Evolutionary conservation across 2,113 vertebrate genomes (phyloP).

Genomic region (Amphiprion ocellaris): DNA sequence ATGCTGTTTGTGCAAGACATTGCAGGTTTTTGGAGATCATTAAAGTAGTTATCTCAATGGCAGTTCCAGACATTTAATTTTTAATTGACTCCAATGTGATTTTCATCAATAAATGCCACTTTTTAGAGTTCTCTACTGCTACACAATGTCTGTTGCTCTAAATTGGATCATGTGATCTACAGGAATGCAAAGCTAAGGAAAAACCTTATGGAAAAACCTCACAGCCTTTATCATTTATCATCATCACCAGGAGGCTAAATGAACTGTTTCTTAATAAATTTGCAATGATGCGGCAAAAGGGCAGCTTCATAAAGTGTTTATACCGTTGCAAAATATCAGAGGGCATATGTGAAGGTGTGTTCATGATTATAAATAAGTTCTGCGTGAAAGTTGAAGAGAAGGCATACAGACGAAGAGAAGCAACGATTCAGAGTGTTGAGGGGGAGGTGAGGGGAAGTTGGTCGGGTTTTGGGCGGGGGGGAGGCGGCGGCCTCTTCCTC

Average conservation of each 20-base stretch:
- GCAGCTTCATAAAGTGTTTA: background rate
- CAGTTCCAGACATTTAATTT: too few species aligned
- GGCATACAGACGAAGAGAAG: slow-evolving; percentile 1
- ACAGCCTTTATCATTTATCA: background rate
- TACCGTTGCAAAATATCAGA: background rate
- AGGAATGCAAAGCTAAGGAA: too few species aligned
- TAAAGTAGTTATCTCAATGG: too few species aligned
- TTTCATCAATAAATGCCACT: too few species aligned
- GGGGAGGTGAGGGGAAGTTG: slow-evolving; percentile 43
- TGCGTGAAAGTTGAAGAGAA: background rate
- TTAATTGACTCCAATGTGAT: too few species aligned
- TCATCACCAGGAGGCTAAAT: background rate
- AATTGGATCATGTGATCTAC: too few species aligned
- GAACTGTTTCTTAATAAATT: background rate
- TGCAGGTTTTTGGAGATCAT: too few species aligned
- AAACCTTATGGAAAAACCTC: too few species aligned
- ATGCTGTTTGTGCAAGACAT: too few species aligned
- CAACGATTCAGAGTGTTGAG: slow-evolving; percentile 51
- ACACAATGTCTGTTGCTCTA: too few species aligned
- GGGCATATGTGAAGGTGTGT: background rate
- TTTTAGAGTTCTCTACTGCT: too few species aligned
- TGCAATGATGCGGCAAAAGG: too few species aligned
- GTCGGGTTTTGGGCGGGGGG: slow-evolving; percentile 11
- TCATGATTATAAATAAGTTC: background rate
- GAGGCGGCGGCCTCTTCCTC: slow-evolving; percentile 78